Evolutionary conservation across 2,797 vertebrate genomes (phyloP).

Genomic region (Vireo griseus): DNA sequence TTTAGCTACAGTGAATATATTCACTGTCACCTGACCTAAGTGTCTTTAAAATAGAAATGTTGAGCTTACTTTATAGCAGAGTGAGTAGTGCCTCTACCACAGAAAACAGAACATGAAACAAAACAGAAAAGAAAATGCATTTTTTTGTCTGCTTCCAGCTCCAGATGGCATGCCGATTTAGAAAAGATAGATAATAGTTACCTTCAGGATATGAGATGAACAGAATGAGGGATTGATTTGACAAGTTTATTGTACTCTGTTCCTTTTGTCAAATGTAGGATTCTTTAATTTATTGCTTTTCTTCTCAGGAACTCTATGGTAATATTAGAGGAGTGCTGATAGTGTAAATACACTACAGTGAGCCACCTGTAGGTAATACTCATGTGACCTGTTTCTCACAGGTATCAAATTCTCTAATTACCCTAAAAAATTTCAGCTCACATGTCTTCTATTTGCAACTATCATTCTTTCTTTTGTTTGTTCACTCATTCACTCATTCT

Average conservation of each 20-base stretch:
- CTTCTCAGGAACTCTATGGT: background rate
- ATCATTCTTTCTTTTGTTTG: conserved; percentile 35
- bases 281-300: conserved; percentile 56
- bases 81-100: background rate
- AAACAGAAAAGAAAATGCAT: background rate
- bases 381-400: conserved; percentile 61
- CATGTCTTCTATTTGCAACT: conserved; percentile 36
- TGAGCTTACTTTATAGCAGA: background rate
- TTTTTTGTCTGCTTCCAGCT: background rate
- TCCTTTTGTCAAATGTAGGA: conserved; percentile 27
- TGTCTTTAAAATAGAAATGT: background rate
- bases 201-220: conserved; percentile 18
- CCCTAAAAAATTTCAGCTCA: conserved; percentile 53
- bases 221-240: conserved; percentile 8
- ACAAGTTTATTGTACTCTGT: conserved; percentile 27
- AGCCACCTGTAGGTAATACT: conserved; percentile 33
- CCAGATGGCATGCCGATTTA: conserved; percentile 23
- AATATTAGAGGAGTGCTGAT: conserved; percentile 52
- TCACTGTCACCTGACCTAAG: background rate
- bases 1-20: background rate
- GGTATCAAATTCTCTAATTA: conserved; percentile 59
- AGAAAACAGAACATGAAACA: background rate
- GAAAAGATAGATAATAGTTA: conserved; percentile 32
- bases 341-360: conserved; percentile 17
- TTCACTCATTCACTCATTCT: background rate